phyloP scores from a whole-genome alignment of 2,888 invertebrate species.

The Folsomia manolachei region DNA sequence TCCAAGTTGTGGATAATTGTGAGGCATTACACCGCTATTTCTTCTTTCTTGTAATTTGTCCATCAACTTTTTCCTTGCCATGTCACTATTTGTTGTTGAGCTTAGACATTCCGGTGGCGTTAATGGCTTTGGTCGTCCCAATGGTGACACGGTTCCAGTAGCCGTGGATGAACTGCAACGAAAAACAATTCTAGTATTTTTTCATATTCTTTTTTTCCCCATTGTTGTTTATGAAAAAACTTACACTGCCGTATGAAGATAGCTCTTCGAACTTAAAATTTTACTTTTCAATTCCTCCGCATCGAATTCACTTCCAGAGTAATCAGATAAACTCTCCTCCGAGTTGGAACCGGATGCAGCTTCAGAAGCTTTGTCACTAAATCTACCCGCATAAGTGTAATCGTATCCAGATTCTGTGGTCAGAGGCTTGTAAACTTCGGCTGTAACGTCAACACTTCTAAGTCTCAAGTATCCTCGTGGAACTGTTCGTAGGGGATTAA shows the following conservation, averaged over 20 bases:
- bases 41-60: not conserved
- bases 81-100: not conserved
- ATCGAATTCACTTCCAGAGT: constrained; percentile 19
- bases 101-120: not conserved
- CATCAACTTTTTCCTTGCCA: not conserved
- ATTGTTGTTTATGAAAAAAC: not conserved
- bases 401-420: constrained; percentile 9
- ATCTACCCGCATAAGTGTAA: constrained; percentile 1
- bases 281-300: not conserved
- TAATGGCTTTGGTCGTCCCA: not conserved
- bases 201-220: no score
- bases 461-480: constrained; percentile 48
- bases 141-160: not conserved
- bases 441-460: constrained; percentile 39
- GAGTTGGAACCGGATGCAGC: constrained; percentile 15
- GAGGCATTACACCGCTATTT: not conserved
- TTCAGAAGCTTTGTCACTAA: constrained; percentile 19
- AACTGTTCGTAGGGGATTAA: constrained; percentile 18
- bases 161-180: no score
- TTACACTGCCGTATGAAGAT: not conserved
- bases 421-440: constrained; percentile 10
- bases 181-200: no score
- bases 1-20: not conserved
- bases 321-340: constrained; percentile 19
- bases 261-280: not conserved